A percentile compares a stretch with the other conserved stretches of the same genome.
These are phyloP conservation scores for Limnodromus scolopaceus DNA, from an alignment of 2,797 vertebrate genomes.

Conservation along the genomic window DNA sequence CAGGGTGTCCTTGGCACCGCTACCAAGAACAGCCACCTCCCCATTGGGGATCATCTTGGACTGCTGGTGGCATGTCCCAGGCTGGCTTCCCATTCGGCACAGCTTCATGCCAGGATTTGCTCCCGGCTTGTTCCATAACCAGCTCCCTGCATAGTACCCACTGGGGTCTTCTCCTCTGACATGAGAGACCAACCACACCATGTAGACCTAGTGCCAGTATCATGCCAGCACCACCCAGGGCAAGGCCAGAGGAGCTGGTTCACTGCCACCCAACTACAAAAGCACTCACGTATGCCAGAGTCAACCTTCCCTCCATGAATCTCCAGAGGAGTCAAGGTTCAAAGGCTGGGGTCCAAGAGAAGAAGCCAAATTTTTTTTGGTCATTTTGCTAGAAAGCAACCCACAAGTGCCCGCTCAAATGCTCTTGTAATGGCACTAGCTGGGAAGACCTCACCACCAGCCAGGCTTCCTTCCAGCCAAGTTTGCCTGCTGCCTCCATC, in stretches of 20 bases:
- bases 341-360: neutral
- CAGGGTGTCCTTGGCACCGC: neutral
- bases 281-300: neutral
- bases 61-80: neutral
- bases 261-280: neutral
- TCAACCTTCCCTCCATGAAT: neutral
- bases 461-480: neutral
- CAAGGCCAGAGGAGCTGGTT: neutral
- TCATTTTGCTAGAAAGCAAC: neutral
- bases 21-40: neutral
- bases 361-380: neutral
- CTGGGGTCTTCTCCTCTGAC: neutral
- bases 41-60: neutral
- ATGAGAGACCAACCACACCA: neutral
- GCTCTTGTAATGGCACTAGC: neutral
- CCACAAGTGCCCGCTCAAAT: rapidly evolving
- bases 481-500: neutral
- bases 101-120: neutral
- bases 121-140: neutral
- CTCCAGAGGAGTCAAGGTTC: neutral
- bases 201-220: rapidly evolving
- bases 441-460: neutral
- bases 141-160: neutral
- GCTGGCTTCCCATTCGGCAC: neutral
- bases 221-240: neutral